Conservation (phyloP, 2,113 vertebrate genomes). For the Chaetodon auriga region DNA sequence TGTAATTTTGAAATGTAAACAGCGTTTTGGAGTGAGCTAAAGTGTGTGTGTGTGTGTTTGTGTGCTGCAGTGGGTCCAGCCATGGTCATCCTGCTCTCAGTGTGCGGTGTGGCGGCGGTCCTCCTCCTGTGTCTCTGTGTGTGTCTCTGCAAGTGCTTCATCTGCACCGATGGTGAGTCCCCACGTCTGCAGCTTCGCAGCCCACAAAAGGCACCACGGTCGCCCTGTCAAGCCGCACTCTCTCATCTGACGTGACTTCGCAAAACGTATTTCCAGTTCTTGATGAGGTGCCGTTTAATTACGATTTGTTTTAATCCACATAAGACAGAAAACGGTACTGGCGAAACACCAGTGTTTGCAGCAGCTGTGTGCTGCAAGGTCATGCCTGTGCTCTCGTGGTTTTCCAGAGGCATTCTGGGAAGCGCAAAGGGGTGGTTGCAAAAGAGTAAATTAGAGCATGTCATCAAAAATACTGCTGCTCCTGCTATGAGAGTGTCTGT, state of each 20-base stretch:
- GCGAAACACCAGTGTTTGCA: not conserved
- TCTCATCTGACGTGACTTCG: not conserved
- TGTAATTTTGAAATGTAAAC: conserved; percentile 1
- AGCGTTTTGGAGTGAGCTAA: not conserved
- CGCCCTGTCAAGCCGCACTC: not conserved
- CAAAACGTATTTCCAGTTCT: too few species aligned
- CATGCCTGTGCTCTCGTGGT: not conserved
- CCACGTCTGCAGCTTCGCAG: not conserved
- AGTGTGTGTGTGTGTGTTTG: conserved; percentile 46
- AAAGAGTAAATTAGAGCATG: conserved; percentile 18
- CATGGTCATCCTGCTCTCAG: conserved; percentile 72
- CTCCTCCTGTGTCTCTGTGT: conserved; percentile 81
- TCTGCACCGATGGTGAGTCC: conserved; percentile 75
- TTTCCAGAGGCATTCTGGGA: conserved; percentile 6
- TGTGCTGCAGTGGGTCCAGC: conserved; percentile 64
- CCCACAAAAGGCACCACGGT: not conserved
- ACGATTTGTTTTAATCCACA: not conserved
- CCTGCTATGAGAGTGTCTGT: not conserved
- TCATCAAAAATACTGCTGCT: conserved; percentile 9
- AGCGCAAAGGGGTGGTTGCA: not conserved
- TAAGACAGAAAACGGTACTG: not conserved
- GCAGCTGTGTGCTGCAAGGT: not conserved
- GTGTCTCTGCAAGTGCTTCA: conserved; percentile 82
- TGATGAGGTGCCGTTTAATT: not conserved
- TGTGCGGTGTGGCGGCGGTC: conserved; percentile 64